Evolutionary conservation across 2,888 invertebrate species (phyloP).

Genomic region (Schrankia costaestrigalis): DNA sequence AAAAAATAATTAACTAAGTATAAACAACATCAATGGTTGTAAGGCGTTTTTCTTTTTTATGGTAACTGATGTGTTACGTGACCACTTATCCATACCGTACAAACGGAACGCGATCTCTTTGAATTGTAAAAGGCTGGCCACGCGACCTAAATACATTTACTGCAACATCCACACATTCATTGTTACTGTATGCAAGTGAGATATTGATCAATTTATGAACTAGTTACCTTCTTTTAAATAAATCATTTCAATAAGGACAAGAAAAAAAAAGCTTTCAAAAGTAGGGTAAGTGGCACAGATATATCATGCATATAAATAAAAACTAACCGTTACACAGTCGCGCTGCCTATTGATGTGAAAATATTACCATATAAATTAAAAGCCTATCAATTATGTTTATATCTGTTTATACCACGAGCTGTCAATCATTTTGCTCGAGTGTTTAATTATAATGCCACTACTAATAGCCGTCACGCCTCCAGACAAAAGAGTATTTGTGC

Average conservation of each 20-base stretch:
- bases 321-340: conserved; percentile 43
- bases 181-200: conserved; percentile 31
- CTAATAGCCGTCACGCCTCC: conserved; percentile 46
- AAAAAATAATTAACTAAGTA: conserved; percentile 12
- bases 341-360: conserved; percentile 47
- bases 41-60: too few relatives aligned
- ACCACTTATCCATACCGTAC: too few relatives aligned
- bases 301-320: conserved; percentile 35
- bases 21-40: too few relatives aligned
- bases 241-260: conserved; percentile 35
- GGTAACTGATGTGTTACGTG: too few relatives aligned
- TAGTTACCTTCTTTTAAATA: conserved; percentile 36
- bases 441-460: conserved; percentile 39
- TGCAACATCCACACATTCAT: conserved; percentile 30
- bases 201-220: conserved; percentile 46
- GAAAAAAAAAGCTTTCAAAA: conserved; percentile 45
- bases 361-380: conserved; percentile 50
- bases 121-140: conserved; percentile 38
- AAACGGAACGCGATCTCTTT: conserved; percentile 46
- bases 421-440: conserved; percentile 46
- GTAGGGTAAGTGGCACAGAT: conserved; percentile 43
- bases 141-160: conserved; percentile 39
- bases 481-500: conserved; percentile 37
- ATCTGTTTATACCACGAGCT: conserved; percentile 40
- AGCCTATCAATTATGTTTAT: conserved; percentile 55